Evolutionary conservation across 1,140 invertebrate species (phyloP).

Genomic region (Micrasema longulum): DNA sequence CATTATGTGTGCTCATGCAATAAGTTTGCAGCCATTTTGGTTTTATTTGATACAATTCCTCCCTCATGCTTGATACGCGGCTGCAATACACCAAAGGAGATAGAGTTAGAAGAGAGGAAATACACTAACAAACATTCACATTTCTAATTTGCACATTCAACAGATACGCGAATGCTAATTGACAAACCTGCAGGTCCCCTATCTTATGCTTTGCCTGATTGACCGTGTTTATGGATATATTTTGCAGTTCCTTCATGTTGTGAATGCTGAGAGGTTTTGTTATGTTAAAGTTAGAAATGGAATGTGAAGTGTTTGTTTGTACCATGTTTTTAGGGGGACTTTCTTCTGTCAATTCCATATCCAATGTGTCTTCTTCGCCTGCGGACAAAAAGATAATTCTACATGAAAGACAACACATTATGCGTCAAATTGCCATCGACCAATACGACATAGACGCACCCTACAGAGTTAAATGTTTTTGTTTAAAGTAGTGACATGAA

Average conservation of each 20-base stretch:
- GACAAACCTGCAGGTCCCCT: slow-evolving; percentile 70
- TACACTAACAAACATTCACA: slow-evolving; percentile 38
- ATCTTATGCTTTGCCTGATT: slow-evolving; percentile 71
- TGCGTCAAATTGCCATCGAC: no score
- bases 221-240: slow-evolving; percentile 62
- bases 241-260: slow-evolving; percentile 68
- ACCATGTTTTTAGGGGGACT: slow-evolving; percentile 55
- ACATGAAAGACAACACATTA: not conserved
- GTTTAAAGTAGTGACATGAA: no score
- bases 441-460: no score
- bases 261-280: slow-evolving; percentile 56
- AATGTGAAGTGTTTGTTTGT: slow-evolving; percentile 49
- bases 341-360: slow-evolving; percentile 58
- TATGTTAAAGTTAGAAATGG: slow-evolving; percentile 52
- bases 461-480: no score
- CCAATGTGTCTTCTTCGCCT: slow-evolving; percentile 66
- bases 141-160: slow-evolving; percentile 41
- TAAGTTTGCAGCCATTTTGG: slow-evolving; percentile 35
- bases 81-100: slow-evolving; percentile 25
- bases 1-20: slow-evolving; percentile 25
- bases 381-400: slow-evolving; percentile 17
- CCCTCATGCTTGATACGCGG: slow-evolving; percentile 30
- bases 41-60: slow-evolving; percentile 9
- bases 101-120: slow-evolving; percentile 39
- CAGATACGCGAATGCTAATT: slow-evolving; percentile 59